These are phyloP conservation scores for Phalacrocorax carbo DNA, from an alignment of 2,113 vertebrate genomes.

Conservation along the genomic window DNA sequence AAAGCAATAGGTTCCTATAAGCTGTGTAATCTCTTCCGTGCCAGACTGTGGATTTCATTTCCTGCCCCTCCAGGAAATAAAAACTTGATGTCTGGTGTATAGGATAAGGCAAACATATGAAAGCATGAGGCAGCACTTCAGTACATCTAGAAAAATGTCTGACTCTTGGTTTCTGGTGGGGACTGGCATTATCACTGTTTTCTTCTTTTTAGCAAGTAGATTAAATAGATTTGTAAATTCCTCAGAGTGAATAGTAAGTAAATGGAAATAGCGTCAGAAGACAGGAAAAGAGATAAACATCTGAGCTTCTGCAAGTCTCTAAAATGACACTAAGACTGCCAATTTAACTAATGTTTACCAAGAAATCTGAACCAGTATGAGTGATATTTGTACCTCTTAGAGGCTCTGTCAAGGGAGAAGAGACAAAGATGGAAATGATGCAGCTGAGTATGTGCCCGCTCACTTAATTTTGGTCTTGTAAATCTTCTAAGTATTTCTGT, in stretches of 20 bases:
- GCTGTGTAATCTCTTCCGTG: background rate
- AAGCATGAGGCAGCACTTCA: background rate
- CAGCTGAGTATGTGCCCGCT: background rate
- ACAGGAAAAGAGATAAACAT: background rate
- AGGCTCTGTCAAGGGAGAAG: background rate
- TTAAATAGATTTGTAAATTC: background rate
- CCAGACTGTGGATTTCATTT: background rate
- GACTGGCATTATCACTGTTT: background rate
- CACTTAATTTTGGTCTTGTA: background rate
- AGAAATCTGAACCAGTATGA: background rate
- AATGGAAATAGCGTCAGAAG: conserved; percentile 15
- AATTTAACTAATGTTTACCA: background rate
- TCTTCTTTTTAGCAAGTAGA: background rate
- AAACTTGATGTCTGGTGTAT: background rate
- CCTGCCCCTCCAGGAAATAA: background rate
- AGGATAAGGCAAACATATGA: background rate
- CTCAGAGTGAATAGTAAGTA: background rate
- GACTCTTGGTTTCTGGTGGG: background rate
- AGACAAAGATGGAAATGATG: background rate
- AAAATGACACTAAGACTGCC: background rate
- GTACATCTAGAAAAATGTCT: background rate
- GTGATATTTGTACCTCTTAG: background rate
- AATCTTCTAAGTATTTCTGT: background rate
- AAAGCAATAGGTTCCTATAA: background rate
- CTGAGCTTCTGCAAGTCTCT: background rate